phyloP scores from a whole-genome alignment of 2,113 vertebrate genomes.

The Muntiacus reevesi region DNA sequence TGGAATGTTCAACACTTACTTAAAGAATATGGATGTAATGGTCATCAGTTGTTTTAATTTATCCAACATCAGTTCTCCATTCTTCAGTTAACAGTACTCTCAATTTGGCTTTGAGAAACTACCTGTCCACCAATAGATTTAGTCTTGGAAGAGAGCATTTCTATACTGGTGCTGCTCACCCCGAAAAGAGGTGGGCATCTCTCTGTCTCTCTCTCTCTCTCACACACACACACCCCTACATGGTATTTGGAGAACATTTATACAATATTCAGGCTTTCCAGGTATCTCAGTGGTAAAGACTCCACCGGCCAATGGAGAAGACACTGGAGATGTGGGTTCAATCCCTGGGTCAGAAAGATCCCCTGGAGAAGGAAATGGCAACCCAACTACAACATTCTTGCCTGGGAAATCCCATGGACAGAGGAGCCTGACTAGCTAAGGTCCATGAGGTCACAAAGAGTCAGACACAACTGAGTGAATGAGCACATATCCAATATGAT shows the following conservation, averaged over 20 bases:
- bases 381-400: not conserved
- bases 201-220: not conserved
- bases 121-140: not conserved
- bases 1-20: not conserved
- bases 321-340: not conserved
- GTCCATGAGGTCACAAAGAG: not conserved
- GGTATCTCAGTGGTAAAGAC: not conserved
- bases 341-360: not conserved
- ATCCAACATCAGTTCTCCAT: not conserved
- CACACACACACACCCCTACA: not conserved
- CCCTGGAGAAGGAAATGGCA: not conserved
- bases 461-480: not conserved
- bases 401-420: not conserved
- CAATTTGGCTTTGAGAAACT: not conserved
- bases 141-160: not conserved
- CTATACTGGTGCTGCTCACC: not conserved
- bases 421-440: not conserved
- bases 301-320: not conserved
- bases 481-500: not conserved
- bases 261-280: not conserved
- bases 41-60: not conserved
- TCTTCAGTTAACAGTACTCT: not conserved
- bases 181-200: not conserved
- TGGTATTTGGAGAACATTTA: not conserved
- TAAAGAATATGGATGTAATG: not conserved